phyloP scores from a whole-genome alignment of 2,888 invertebrate genomes.

The Furcula furcula region DNA sequence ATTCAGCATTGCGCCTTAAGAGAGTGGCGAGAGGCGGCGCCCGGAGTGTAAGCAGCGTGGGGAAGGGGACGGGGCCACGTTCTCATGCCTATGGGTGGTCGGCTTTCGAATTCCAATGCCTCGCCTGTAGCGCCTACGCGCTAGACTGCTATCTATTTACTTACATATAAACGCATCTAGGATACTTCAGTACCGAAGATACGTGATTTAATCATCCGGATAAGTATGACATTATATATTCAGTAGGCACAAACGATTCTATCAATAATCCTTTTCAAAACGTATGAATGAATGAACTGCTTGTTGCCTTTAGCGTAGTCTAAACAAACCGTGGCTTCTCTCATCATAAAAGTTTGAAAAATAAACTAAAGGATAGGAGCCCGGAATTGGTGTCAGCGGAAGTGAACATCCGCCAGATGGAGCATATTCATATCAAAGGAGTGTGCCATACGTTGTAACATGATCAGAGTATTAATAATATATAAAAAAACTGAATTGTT shows the following conservation, averaged over 20 bases:
- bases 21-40: slow-evolving; percentile 75
- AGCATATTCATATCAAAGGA: slow-evolving; percentile 45
- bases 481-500: not conserved
- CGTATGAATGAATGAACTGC: slow-evolving; percentile 57
- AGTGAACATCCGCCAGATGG: slow-evolving; percentile 79
- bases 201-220: too few relatives aligned
- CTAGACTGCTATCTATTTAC: slow-evolving; percentile 53
- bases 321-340: slow-evolving; percentile 56
- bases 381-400: slow-evolving; percentile 75
- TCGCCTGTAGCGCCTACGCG: slow-evolving; percentile 77
- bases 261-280: slow-evolving; percentile 3
- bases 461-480: slow-evolving; percentile 5
- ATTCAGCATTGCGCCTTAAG: slow-evolving; percentile 72
- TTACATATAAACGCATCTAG: slow-evolving; percentile 31
- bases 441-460: slow-evolving; percentile 21
- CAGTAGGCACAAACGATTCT: not conserved
- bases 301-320: slow-evolving; percentile 36
- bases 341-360: slow-evolving; percentile 69
- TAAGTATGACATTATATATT: too few relatives aligned
- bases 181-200: slow-evolving; percentile 22
- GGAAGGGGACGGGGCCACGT: slow-evolving; percentile 74
- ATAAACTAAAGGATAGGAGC: slow-evolving; percentile 62
- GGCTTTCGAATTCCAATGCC: slow-evolving; percentile 80
- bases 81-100: slow-evolving; percentile 81
- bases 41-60: slow-evolving; percentile 64